These are phyloP conservation scores for Eurosta solidaginis DNA, from an alignment of 1,140 invertebrate genomes.

Conservation along the genomic window DNA sequence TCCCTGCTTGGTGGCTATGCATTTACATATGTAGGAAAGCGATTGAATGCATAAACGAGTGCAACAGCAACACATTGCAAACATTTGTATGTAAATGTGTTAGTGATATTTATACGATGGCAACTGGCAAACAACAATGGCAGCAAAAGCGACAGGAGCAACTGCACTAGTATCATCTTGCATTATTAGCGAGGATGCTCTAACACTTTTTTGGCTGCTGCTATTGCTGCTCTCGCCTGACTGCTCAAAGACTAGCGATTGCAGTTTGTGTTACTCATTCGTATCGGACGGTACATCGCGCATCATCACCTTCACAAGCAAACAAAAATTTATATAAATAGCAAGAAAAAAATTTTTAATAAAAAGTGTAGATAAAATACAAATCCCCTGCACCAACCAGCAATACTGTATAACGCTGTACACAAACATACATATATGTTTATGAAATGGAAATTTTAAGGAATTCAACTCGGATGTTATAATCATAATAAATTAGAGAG, in stretches of 20 bases:
- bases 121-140: neutral
- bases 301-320: slow-evolving; percentile 18
- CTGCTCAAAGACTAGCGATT: neutral
- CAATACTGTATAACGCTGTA: neutral
- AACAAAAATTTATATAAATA: neutral
- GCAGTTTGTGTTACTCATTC: slow-evolving; percentile 27
- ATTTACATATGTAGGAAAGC: too few relatives aligned
- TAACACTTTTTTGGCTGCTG: neutral
- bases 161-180: neutral
- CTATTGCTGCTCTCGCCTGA: neutral
- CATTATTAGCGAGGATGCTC: slow-evolving; percentile 14
- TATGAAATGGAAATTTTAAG: neutral
- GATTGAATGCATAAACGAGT: slow-evolving; percentile 18
- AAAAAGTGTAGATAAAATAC: neutral
- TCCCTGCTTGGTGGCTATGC: neutral
- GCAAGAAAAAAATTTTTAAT: neutral
- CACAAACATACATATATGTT: neutral
- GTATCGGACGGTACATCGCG: slow-evolving; percentile 23
- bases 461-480: neutral
- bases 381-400: neutral
- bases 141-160: neutral
- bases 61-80: neutral
- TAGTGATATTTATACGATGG: neutral
- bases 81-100: neutral
- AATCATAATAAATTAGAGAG: neutral